Base-by-base conservation (phyloP, 2,888 invertebrate species). In the Lithophane semibrunnea region DNA sequence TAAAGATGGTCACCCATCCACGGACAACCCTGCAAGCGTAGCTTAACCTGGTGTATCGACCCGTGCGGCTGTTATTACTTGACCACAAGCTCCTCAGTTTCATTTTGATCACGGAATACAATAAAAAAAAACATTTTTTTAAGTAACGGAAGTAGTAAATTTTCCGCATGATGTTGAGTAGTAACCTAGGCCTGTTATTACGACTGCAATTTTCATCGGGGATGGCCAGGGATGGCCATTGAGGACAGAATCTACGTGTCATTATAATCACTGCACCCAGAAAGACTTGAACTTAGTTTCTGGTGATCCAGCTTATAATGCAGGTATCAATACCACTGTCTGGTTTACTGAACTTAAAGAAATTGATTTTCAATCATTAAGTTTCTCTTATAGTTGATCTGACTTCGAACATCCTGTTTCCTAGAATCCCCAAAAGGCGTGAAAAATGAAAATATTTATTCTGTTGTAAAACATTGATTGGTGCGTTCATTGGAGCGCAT, bases 381-480 rank as follows among this genome's bases (percentile, higher is more conserved):
- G 29, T 29, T 29, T 29, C 29, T 29, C 29, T 29, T 29, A 29
- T 29, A 29, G 29, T 29, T 10, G 44, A 24, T 18, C 7, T 18
- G 47, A 37, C 29, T 47, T 29, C 13, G 5, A 18, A 29, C 47
- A 42, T 12, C 13, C 9, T 21, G 13, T 29, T 63, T 44, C 44
- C 13, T 68, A 56, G 3, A 61, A 70, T 68, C 71, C 13, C 13
- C 65, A 12, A 60, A 73, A 56, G 24, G 56, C 63, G 12, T 58
- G 52, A 10, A 64, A 58, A 71, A 71, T 61, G 16, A 52, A 65
- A 78, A 74, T 64, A 68, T 82, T 85, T 73, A 54, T 69, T 29
- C 12, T 44, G 12, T 60, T 75, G 52, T 70, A 82, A 82, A 80
- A 69, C 73, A 68, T 73, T 82, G 77, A 86, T 88, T 88, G 76